Evolutionary conservation across 1,140 invertebrate species (phyloP), one percentile per base, ranked within the genome.

Genomic region (Drosophila suzukii): DNA sequence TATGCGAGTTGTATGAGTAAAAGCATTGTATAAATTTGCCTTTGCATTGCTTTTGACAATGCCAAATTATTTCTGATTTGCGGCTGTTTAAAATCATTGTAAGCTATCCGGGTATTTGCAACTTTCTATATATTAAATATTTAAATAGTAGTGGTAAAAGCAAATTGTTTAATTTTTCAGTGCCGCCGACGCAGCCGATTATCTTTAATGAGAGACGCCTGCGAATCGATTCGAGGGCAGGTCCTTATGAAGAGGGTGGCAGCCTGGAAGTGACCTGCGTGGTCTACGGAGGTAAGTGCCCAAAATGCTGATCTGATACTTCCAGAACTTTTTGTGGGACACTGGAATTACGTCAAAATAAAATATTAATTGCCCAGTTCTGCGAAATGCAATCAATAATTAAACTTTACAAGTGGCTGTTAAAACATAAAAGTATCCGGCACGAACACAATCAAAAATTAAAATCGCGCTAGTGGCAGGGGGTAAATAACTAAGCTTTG

Each of bases 191-290:
- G 70, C 95, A 95, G 81, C 97, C 97, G 34, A 95, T 94, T 63
- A 97, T 98, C 81, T 94, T 96, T 78, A 96, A 97, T 90, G 96
- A 97, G 72, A 94, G 94, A 60, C 96, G 96, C 46, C 94, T 95
- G 77, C 94, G 95, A 83, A 94, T 97, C 58, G 92, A 93, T 63
- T 94, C 93, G 7, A 93, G 95, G 11, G 96, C 97, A 36, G 97
- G 97, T 50, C 97, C 97, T 49, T 98, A 97, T 92, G 95, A 95
- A 82, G 97, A 98, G 93, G 97, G 96, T 17, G 95, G 95, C 12
- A 94, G 95, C 63, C 95, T 98, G 93, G 95, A 95, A 91, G 94
- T 98, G 57, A 96, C 95, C 70, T 98, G 97, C 93, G 94, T 96
- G 62, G 97, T 97, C 39, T 94, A 94, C 41, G 97, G 97, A 92